phyloP scores from a whole-genome alignment of 2,888 invertebrate species.

The Clanis bilineata region DNA sequence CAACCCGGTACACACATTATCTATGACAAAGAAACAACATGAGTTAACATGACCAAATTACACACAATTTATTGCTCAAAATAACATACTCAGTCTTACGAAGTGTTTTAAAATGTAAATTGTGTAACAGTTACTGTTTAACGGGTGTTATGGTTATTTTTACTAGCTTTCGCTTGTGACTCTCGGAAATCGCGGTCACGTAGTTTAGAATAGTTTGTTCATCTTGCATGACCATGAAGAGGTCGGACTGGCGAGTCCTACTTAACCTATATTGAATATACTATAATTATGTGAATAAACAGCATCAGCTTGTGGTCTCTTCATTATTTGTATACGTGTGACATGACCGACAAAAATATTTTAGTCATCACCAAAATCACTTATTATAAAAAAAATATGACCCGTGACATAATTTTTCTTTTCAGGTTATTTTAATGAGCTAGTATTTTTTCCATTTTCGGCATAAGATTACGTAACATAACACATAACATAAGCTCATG shows the following conservation, averaged over 20 bases:
- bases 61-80: conserved; percentile 40
- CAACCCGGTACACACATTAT: conserved; percentile 30
- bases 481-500: too few species aligned
- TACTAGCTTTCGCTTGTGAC: not conserved
- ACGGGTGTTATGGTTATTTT: conserved; percentile 25
- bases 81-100: conserved; percentile 22
- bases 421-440: too few species aligned
- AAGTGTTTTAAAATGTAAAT: conserved; percentile 33
- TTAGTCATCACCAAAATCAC: too few species aligned
- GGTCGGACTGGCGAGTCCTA: not conserved
- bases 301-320: too few species aligned
- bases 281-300: too few species aligned
- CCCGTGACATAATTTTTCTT: too few species aligned
- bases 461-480: too few species aligned
- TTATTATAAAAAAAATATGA: too few species aligned
- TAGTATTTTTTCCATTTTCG: too few species aligned
- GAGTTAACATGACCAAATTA: conserved; percentile 44
- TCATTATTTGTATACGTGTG: too few species aligned
- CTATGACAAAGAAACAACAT: conserved; percentile 26
- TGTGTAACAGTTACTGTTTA: conserved; percentile 32
- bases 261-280: too few species aligned
- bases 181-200: conserved; percentile 20
- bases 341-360: too few species aligned
- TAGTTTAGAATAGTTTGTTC: not conserved
- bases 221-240: not conserved